Base-by-base conservation (phyloP, 2,113 vertebrate genomes). In the Pseudolaguvia tuberculata region DNA sequence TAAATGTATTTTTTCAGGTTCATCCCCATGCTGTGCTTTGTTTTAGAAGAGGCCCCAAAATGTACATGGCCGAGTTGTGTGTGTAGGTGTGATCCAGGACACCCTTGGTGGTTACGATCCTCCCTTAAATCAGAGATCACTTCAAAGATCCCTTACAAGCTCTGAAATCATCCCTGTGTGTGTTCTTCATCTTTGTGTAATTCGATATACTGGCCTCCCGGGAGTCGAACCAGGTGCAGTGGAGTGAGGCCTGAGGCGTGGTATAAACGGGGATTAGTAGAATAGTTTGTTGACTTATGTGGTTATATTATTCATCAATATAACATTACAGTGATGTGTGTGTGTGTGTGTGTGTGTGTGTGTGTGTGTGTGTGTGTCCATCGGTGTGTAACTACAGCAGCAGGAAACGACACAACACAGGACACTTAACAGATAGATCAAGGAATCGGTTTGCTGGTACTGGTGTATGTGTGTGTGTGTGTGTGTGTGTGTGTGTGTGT, bases 71-170 rank as follows among this genome's bases (percentile, higher is more conserved):
- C 61, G 72, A 50, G 76, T 50, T 53, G 58, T 15, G 70, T 63
- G 65, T 52, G 71, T 73, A 45, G 75, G 68, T 14, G 8, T 63
- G 65, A 74, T 65, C n/a, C 27, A 71, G 72, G 61, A 75, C 62
- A 61, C 55, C 63, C 67, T 47, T 21, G 61, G 79, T 66, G 75
- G 75, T 81, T 75, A 68, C 31, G 52, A 67, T 58, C 62, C 72
- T 68, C 61, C 67, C 53, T 72, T 78, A 78, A 81, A 81, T 81
- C 76, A 76, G 65, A 76, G 45, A 69, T 50, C 45, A 78, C 76
- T 75, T 81, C 80, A 81, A 81, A 78, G 55, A 76, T 62, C 50
- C 55, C 52, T 52, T 15, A 27, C 61, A 61, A 48, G 39, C 59
- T 58, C 75, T 67, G 72, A 73, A 74, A 66, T 25, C 58, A 59